Conservation (phyloP, 1,140 invertebrate genomes). For the Diuraphis noxia region DNA sequence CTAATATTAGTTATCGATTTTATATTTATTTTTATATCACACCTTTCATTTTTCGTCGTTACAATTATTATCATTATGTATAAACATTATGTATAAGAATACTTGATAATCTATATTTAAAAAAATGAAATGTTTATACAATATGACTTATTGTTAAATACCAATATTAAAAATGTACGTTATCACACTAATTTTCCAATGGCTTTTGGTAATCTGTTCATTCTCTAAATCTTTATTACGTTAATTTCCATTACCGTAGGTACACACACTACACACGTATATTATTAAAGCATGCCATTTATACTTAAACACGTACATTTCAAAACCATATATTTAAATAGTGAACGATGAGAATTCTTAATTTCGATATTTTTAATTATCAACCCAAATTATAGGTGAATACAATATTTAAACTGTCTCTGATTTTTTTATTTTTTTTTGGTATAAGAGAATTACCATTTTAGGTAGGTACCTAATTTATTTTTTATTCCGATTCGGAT, state of each 20-base stretch:
- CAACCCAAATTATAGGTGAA: not conserved
- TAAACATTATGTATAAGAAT: too few species aligned
- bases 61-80: too few species aligned
- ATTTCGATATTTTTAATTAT: not conserved
- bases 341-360: not conserved
- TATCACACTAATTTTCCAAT: not conserved
- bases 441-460: not conserved
- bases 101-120: too few species aligned
- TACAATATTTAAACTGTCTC: not conserved
- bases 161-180: too few species aligned
- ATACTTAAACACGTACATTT: not conserved
- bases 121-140: too few species aligned
- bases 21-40: too few species aligned
- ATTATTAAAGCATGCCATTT: not conserved
- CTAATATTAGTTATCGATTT: too few species aligned
- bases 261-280: not conserved
- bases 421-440: not conserved
- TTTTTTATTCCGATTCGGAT: not conserved
- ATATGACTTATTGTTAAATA: too few species aligned
- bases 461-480: not conserved
- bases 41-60: too few species aligned
- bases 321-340: not conserved
- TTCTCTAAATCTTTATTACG: not conserved
- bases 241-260: not conserved
- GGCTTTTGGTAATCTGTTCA: not conserved